Conservation (phyloP, 1,140 invertebrate genomes). For the Cherax quadricarinatus region DNA sequence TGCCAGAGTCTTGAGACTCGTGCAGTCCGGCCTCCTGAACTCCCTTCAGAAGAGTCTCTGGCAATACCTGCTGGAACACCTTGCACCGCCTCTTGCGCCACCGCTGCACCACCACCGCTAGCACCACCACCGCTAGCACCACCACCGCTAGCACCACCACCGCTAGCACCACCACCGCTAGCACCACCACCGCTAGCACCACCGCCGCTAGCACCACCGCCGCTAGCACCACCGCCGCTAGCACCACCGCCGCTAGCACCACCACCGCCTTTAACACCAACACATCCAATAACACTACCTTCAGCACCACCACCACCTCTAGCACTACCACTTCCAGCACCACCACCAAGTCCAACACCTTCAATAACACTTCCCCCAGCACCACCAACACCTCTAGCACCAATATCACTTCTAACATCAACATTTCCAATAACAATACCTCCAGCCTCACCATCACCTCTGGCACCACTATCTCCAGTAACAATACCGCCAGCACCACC, state of each 20-base stretch:
- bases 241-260: not conserved
- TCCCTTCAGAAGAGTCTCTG: not conserved
- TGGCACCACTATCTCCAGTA: not conserved
- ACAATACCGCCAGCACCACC: not conserved
- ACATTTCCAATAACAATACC: too few relatives aligned
- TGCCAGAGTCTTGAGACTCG: conserved; percentile 16
- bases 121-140: not conserved
- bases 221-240: not conserved
- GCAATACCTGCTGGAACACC: not conserved
- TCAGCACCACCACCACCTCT: not conserved
- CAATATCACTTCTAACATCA: too few relatives aligned
- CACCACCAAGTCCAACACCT: not conserved
- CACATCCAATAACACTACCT: too few relatives aligned
- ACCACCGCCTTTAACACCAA: not conserved
- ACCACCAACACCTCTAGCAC: too few relatives aligned
- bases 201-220: too few relatives aligned
- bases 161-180: not conserved
- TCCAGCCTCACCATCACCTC: too few relatives aligned
- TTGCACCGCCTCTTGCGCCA: not conserved
- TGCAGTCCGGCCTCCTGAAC: not conserved
- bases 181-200: not conserved
- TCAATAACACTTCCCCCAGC: not conserved
- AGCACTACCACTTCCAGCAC: not conserved
- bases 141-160: not conserved
- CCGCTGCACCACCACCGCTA: too few relatives aligned